These are phyloP conservation scores for Borostomias antarcticus DNA, from an alignment of 2,797 vertebrate genomes.

Conservation along the genomic window DNA sequence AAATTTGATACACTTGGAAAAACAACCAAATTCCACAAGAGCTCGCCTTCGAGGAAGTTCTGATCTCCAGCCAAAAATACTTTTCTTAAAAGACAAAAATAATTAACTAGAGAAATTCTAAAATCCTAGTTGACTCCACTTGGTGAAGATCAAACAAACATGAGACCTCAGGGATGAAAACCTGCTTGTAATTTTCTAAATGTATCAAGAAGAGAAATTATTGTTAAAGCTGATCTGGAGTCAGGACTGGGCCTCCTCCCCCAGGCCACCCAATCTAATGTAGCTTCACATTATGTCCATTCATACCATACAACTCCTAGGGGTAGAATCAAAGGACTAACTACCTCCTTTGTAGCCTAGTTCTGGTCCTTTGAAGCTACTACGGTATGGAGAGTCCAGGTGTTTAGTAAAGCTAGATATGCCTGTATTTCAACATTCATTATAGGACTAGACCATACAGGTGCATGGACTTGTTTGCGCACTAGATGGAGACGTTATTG, in stretches of 20 bases:
- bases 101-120: constrained; percentile 32
- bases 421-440: too few relatives aligned
- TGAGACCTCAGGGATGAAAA: background rate
- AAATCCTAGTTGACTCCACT: constrained; percentile 44
- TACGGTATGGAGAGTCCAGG: too few relatives aligned
- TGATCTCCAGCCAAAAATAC: constrained; percentile 32
- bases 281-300: background rate
- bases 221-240: background rate
- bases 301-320: background rate
- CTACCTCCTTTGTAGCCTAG: too few relatives aligned
- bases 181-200: constrained; percentile 6
- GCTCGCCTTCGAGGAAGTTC: constrained; percentile 46
- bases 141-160: constrained; percentile 46
- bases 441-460: too few relatives aligned
- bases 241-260: background rate
- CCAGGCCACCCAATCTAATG: background rate
- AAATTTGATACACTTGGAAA: constrained; percentile 36
- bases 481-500: too few relatives aligned
- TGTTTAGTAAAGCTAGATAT: too few relatives aligned
- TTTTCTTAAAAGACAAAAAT: constrained; percentile 20
- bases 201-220: background rate
- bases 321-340: background rate
- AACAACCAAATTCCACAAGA: constrained; percentile 45
- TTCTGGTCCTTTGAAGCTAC: too few relatives aligned
- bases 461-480: too few relatives aligned